Evolutionary conservation across 64 coral and sea anemone species (phyloP).

Genomic region (Exaiptasia diaphana): DNA sequence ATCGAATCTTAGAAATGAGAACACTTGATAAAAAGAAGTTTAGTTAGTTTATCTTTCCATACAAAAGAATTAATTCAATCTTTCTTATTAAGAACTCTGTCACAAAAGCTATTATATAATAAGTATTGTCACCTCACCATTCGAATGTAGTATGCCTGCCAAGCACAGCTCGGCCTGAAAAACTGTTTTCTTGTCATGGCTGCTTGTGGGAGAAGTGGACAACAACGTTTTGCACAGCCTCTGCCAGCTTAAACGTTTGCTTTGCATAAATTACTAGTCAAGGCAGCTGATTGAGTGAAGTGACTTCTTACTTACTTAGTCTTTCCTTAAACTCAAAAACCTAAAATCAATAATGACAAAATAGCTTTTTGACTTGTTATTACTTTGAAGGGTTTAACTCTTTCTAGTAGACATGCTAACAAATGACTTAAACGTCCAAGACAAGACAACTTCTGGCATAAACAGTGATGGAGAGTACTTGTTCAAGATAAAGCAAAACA

Average conservation of each 20-base stretch:
- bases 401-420: not conserved
- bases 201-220: too few species aligned
- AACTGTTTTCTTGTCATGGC: not conserved
- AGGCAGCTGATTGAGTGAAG: too few species aligned
- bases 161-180: not conserved
- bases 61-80: not conserved
- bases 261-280: constrained; percentile 8
- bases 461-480: not conserved
- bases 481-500: constrained; percentile 16
- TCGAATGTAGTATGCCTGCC: not conserved
- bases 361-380: not conserved
- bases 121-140: constrained; percentile 4
- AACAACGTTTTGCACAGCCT: not conserved
- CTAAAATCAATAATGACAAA: not conserved
- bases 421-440: not conserved
- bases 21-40: too few species aligned
- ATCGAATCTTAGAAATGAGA: too few species aligned
- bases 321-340: constrained; percentile 9
- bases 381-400: not conserved
- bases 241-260: not conserved
- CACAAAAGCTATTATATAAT: not conserved
- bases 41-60: too few species aligned
- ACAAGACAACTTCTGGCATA: constrained; percentile 6
- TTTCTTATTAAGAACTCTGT: not conserved
- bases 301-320: constrained; percentile 9